Base-by-base conservation (phyloP, 2,888 invertebrate genomes). In the Drosophila pseudotalamancana region DNA sequence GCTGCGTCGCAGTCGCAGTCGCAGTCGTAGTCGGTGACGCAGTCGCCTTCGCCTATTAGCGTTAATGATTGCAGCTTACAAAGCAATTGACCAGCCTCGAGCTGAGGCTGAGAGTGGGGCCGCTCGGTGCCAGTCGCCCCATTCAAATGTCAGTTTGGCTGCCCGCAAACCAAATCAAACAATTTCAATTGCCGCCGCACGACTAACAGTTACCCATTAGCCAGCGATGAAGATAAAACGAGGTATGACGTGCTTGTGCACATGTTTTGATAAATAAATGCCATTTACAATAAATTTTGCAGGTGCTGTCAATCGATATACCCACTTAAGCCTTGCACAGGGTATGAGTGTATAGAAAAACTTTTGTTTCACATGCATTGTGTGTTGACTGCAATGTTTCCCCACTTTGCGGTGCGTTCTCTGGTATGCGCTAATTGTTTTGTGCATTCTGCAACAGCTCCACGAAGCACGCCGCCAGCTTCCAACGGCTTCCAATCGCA, bases 341-440 rank as follows among this genome's bases (percentile, higher is more conserved):
- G 37, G 57, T 46, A 50, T 63, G 11, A n/a, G 3, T 6, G 6
- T 4, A n/a, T n/a, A n/a, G n/a, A n/a, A n/a, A 55, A 55, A 50
- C 63, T 42, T 21, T 56, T 53, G 50, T 72, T 61, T 74, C 79
- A 53, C 79, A 84, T 69, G 78, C 72, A 63, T 84, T 80, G 70
- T 63, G 29, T 48, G 45, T n/a, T n/a, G n/a, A n/a, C 40, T 27
- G 29, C 31, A 25, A 25, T 29, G 16, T 34, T 50, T 27, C 9
- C 31, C 32, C 63, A 54, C 35, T 48, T 50, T 54, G 54, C 62
- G 53, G 70, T 60, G 70, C 67, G 53, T 72, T 77, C 53, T 63
- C 53, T 81, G 84, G 84, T 73, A 88, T 87, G 84, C 84, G 77
- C 77, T 86, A 86, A 88, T 88, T 88, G 84, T 84, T 72, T 73